Percentiles rank a stretch among this genome's conserved stretches.
phyloP scores from a whole-genome alignment of 2,888 invertebrate species.

The Tetranychus truncatus region DNA sequence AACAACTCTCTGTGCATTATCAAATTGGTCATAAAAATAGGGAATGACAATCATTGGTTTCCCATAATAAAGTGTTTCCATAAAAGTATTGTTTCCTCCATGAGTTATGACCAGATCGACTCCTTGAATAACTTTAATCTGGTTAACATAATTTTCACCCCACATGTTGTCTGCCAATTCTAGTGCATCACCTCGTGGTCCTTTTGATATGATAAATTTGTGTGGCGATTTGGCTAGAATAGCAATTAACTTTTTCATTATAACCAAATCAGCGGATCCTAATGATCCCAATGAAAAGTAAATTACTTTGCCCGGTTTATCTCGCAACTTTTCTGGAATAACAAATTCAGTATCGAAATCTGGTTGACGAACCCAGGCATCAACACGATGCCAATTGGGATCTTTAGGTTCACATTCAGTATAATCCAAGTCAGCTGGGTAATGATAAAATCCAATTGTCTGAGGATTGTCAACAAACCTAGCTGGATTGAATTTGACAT shows the following conservation, averaged over 20 bases:
- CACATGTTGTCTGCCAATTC: neutral
- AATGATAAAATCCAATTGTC: neutral
- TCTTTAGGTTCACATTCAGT: neutral
- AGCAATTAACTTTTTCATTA: neutral
- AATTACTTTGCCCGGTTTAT: neutral
- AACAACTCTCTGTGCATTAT: neutral
- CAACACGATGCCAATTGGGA: neutral
- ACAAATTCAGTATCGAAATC: neutral
- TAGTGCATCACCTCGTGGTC: neutral
- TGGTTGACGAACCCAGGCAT: neutral
- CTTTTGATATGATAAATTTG: neutral
- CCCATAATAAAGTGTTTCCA: neutral
- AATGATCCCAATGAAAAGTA: neutral
- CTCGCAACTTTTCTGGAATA: neutral
- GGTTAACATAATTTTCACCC: neutral
- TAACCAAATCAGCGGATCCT: neutral
- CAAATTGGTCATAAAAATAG: neutral
- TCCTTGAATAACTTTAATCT: neutral
- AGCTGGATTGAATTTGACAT: neutral
- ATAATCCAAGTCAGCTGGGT: neutral
- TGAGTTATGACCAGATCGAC: neutral
- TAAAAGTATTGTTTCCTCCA: constrained; percentile 2
- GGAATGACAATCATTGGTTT: constrained; percentile 3
- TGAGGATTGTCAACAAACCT: neutral
- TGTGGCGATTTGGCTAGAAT: neutral